Conservation (phyloP, 2,113 vertebrate genomes). For the Condylura cristata region DNA sequence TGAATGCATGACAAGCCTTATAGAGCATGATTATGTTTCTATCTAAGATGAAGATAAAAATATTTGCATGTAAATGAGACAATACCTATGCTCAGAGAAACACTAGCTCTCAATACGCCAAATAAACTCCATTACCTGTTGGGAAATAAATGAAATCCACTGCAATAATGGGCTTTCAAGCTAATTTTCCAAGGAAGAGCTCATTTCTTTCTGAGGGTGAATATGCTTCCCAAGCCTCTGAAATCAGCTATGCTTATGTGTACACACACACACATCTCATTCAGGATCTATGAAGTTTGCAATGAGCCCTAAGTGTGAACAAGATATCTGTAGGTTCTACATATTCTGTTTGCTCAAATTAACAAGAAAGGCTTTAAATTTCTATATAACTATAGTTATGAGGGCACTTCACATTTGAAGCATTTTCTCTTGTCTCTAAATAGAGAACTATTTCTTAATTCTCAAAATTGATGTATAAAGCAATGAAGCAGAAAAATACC, state of each 20-base stretch:
- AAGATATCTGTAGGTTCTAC: background rate
- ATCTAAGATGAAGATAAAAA: conserved; percentile 61
- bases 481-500: background rate
- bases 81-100: conserved; percentile 21
- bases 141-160: conserved; percentile 56
- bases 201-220: conserved; percentile 61
- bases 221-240: conserved; percentile 35
- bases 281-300: conserved; percentile 14
- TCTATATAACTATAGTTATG: background rate
- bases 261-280: background rate
- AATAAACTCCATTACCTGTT: conserved; percentile 58
- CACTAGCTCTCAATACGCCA: background rate
- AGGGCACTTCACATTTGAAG: background rate
- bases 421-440: conserved; percentile 50
- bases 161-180: conserved; percentile 55
- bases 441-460: conserved; percentile 1
- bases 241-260: conserved; percentile 49
- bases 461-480: background rate
- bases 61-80: conserved; percentile 70
- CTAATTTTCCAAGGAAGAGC: conserved; percentile 52
- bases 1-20: background rate
- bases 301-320: background rate
- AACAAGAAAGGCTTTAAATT: conserved; percentile 23
- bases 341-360: conserved; percentile 60
- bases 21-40: conserved; percentile 38